phyloP scores from a whole-genome alignment of 2,113 vertebrate species.

The Microcebus ravelobensis region DNA sequence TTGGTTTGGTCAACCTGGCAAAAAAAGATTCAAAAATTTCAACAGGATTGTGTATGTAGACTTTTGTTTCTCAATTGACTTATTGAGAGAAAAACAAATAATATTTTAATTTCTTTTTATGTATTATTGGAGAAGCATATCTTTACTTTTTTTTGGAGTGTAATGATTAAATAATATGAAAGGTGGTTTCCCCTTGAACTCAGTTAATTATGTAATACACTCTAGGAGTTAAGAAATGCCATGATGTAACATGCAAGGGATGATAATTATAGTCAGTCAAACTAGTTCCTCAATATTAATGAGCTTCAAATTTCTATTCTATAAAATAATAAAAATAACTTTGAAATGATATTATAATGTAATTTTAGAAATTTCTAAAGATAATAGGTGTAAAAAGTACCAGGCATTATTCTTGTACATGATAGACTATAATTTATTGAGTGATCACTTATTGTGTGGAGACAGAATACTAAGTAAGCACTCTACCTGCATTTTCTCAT shows the following conservation, averaged over 20 bases:
- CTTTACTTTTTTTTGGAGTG: background rate
- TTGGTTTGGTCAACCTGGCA: background rate
- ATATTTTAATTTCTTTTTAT: background rate
- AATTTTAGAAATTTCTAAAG: background rate
- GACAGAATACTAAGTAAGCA: background rate
- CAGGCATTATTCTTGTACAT: background rate
- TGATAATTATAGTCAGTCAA: background rate
- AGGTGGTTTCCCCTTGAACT: background rate
- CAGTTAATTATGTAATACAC: background rate
- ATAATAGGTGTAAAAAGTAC: background rate
- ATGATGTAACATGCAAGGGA: background rate
- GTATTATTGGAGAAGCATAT: background rate
- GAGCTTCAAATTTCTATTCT: background rate
- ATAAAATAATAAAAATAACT: background rate
- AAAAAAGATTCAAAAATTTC: background rate
- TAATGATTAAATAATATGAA: background rate
- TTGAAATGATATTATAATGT: background rate
- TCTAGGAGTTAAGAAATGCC: background rate
- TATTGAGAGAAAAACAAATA: background rate
- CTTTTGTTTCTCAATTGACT: background rate
- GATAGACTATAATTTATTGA: background rate
- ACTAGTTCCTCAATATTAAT: background rate
- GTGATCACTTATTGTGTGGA: background rate
- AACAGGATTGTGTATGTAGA: background rate
- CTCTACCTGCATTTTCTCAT: background rate